These are phyloP conservation scores for Drosophila greeni DNA, from an alignment of 2,888 invertebrate genomes.

Conservation along the genomic window DNA sequence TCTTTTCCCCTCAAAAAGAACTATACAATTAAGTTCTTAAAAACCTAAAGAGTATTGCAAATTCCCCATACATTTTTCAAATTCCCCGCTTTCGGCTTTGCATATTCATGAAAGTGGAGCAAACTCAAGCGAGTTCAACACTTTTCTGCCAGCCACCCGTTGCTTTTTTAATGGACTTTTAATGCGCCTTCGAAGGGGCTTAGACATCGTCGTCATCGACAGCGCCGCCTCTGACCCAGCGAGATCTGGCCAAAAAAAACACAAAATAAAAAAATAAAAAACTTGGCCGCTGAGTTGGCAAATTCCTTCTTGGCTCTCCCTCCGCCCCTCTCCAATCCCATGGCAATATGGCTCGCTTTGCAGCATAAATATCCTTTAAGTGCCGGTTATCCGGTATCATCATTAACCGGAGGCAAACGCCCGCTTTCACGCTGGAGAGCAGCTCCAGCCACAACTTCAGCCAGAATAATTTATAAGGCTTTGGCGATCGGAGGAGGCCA, in stretches of 20 bases:
- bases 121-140: conserved; percentile 42
- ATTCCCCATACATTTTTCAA: neutral
- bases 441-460: neutral
- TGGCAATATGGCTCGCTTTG: conserved; percentile 32
- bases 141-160: conserved; percentile 42
- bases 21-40: neutral
- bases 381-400: conserved; percentile 68
- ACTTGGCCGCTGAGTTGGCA: conserved; percentile 45
- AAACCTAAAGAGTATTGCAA: conserved; percentile 7
- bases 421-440: conserved; percentile 63
- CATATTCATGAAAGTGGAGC: conserved; percentile 68
- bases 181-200: conserved; percentile 52
- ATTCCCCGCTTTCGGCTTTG: conserved; percentile 21
- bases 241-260: conserved; percentile 45
- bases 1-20: neutral
- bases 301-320: conserved; percentile 20
- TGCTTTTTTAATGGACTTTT: conserved; percentile 62
- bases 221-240: conserved; percentile 39
- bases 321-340: conserved; percentile 15
- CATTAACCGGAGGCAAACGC: conserved; percentile 63
- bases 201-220: conserved; percentile 45
- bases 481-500: conserved; percentile 17
- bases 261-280: conserved; percentile 21
- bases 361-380: conserved; percentile 69
- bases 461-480: conserved; percentile 40